Percentiles rank a stretch among this genome's conserved stretches.
These are phyloP conservation scores for Schizopygopsis pylzovi DNA, from an alignment of 2,797 vertebrate genomes.

Conservation along the genomic window DNA sequence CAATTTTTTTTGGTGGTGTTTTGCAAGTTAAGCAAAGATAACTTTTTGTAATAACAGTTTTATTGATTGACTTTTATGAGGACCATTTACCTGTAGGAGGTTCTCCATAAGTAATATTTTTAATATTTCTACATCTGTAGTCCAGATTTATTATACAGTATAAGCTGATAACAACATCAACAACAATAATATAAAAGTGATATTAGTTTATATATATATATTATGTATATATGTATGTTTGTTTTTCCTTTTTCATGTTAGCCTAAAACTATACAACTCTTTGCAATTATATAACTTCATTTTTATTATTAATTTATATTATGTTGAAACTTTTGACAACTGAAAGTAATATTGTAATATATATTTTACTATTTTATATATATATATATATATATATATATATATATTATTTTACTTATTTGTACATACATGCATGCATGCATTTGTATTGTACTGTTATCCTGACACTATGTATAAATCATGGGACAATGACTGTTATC, in stretches of 20 bases:
- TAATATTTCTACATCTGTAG: not conserved
- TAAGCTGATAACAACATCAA: not conserved
- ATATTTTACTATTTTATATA: not conserved
- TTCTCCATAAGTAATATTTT: not conserved
- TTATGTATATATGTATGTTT: not conserved
- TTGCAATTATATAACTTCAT: not conserved
- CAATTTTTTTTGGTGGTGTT: not conserved
- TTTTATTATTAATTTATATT: no score
- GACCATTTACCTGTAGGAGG: not conserved
- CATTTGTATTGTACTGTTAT: not conserved
- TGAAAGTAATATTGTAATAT: not conserved
- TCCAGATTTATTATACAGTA: not conserved
- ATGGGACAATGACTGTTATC: not conserved
- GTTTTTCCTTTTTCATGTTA: not conserved
- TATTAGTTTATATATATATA: no score
- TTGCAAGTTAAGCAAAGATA: not conserved
- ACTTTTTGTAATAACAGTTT: no score
- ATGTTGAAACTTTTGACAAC: no score
- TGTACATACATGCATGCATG: not conserved
- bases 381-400: not conserved
- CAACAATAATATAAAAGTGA: not conserved
- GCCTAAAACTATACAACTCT: not conserved
- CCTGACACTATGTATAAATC: not conserved
- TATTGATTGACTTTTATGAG: not conserved
- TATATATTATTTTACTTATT: not conserved